Base-by-base conservation (phyloP, 2,797 vertebrate species). In the Botia almorhae region DNA sequence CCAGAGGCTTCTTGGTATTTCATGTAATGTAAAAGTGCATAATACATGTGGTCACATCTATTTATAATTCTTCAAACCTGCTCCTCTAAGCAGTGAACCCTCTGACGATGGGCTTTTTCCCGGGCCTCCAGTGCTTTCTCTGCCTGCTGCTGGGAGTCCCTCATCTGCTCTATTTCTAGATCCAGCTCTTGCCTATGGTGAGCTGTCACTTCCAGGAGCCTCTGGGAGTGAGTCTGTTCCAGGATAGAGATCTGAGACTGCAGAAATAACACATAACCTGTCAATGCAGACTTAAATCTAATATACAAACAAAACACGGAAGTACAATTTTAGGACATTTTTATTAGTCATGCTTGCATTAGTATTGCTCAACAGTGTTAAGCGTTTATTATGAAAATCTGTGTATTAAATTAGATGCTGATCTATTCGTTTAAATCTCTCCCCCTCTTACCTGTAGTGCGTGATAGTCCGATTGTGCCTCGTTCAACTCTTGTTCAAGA, bases 111-210 rank as follows among this genome's bases (percentile, higher is more conserved):
- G 39, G 90, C 90, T 84, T 87, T 90, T 85, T 95, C 91, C 0
- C 85, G 85, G 67, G 80, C 86, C 82, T 93, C 92, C 74, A 93
- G 85, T 0, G 88, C 89, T 12, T 11, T 80, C 61, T 94, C 89
- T 3, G 91, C 90, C 81, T 93, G 93, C n/a, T 90, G 90, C 87
- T 92, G 91, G 71, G 90, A 72, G 33, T 83, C 85, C 39, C 80
- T 91, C 65, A 93, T 88, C 60, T 83, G 88, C 68, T 92, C 80
- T 0, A 89, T 90, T 85, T 94, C 93, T 46, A 83, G 2, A 12
- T 94, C 91, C 84, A 92, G 56, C 85, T 94, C 94, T 81, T 87
- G 89, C 78, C 90, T 92, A 89, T 94, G 93, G 60, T 60, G 90
- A 13, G 91, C 75, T 1, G 90, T 92, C 46, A 90, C 89, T 88